Evolutionary conservation across 1,140 invertebrate genomes (phyloP), one percentile per base, ranked within the genome.

Genomic region (Leptinotarsa lineolata): DNA sequence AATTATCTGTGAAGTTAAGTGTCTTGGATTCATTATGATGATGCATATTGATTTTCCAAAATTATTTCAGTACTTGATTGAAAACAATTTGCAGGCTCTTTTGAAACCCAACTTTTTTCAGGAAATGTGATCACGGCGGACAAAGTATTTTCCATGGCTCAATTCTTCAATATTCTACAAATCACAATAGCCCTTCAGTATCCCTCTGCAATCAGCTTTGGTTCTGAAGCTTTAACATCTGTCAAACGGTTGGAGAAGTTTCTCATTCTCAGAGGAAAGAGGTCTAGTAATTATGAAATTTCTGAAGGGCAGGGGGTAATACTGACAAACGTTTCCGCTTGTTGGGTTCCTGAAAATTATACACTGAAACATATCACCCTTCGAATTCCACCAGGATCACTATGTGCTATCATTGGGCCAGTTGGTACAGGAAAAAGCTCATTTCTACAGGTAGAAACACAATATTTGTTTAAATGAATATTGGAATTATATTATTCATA

Each of bases 391-490:
- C 84, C 86, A 21, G 92, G 93, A 1, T 88, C 92, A 77, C 81
- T 95, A 1, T 89, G 92, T 71, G 91, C 91, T 0, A 85, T 96
- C 2, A 90, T 94, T 60, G 94, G 94, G 61, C 87, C 92, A 54
- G 92, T 95, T 30, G 93, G 93, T 45, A 86, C 91, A 71, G 94
- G 94, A 80, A 96, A 94, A 90, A 92, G 90, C 75, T 93, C 93
- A 0, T 82, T 95, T 2, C 84, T 95, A n/a, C 91, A 94, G 86
- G 76, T 77, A 48, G 20, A 22, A 16, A 39, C 30, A 39, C 1
- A 30, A 30, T 30, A 30, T 30, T 30, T 11, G 8, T 30, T 8
- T 6, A 30, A 30, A 30, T 30, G 8, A 30, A 30, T 0, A 11
- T 8, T 30, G 6, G 6, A 8, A 1, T 2, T 0, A 30, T 30